Evolutionary conservation across 92 coral and sea anemone genomes (phyloP), one percentile per base, ranked within the genome.

Genomic region (Anthopleura xanthogrammica): DNA sequence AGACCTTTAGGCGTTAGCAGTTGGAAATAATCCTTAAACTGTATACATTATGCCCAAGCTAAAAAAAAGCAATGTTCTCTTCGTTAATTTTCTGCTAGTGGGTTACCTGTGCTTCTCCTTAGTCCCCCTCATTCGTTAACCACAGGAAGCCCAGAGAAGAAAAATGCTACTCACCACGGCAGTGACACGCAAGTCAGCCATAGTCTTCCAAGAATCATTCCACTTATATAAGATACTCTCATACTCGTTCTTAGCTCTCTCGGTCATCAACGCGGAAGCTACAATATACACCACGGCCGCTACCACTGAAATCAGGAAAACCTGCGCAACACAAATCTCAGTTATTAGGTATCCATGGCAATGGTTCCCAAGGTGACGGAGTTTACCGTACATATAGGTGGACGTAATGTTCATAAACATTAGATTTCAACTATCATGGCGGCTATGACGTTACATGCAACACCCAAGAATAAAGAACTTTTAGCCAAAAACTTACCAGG

Each of bases 241-340:
- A 41, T 78, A 41, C 83, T 85, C 88, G 73, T 71, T 41, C 66
- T 85, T 78, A 14, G 88, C 71, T 40, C 76, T 41, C 79, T 85
- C 83, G 7, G 72, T 83, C n/a, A 79, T 16, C 58, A 85, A 57
- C 22, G 70, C 83, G 52, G 70, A 60, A n/a, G 83, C 88, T 14
- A 85, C 83, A 12, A 85, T 79, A 72, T 79, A 85, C 19, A 72
- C 88, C 43, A 85, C 88, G 3, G 88, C 82, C 7, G 81, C 78
- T n/a, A 46, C 82, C 46, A 85, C 8, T 6, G 88, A 85, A 8
- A 85, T 85, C 52, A 85, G 43, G 36, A 85, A 22, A 39, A 85
- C 88, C 88, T 84, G 66, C 16, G 57, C 11, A 76, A 60, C 84
- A 41, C 50, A 9, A 9, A 24, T 16, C 52, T 7, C 13, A 4